phyloP scores from a whole-genome alignment of 2,888 invertebrate species.

The Tryphoninae sp. region DNA sequence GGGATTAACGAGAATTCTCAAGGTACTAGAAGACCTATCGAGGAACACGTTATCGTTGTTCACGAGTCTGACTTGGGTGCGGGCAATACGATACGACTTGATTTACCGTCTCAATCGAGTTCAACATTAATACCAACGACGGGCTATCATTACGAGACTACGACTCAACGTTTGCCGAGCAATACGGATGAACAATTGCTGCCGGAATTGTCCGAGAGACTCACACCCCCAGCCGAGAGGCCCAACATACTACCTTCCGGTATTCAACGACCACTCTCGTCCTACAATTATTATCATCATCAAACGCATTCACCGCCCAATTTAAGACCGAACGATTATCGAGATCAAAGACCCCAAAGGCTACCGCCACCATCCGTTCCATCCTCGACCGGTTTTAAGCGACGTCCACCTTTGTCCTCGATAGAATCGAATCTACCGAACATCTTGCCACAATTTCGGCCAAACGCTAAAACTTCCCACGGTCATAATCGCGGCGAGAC shows the following conservation, averaged over 20 bases:
- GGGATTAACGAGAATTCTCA: constrained; percentile 46
- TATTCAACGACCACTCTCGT: constrained; percentile 71
- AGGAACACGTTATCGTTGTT: constrained; percentile 76
- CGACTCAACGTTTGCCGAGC: constrained; percentile 40
- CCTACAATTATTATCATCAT: constrained; percentile 71
- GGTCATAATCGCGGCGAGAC: constrained; percentile 79
- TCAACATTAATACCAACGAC: constrained; percentile 31
- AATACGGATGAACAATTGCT: constrained; percentile 62
- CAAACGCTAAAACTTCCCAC: constrained; percentile 84
- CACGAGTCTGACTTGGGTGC: constrained; percentile 73
- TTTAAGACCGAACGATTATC: constrained; percentile 64
- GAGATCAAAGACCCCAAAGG: constrained; percentile 68
- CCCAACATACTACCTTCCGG: constrained; percentile 55
- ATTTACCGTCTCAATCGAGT: constrained; percentile 32
- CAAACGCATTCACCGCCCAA: constrained; percentile 58
- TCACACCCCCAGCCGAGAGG: constrained; percentile 76
- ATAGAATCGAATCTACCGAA: constrained; percentile 83
- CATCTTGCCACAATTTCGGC: constrained; percentile 88
- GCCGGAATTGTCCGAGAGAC: constrained; percentile 74
- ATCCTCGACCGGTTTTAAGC: constrained; percentile 63
- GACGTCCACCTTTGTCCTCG: constrained; percentile 69
- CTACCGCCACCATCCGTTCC: constrained; percentile 65
- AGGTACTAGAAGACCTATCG: constrained; percentile 65
- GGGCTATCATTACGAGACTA: constrained; percentile 36
- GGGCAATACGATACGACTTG: constrained; percentile 66